Evolutionary conservation across 1,140 invertebrate species (phyloP).

Genomic region (Drosophila cardini): DNA sequence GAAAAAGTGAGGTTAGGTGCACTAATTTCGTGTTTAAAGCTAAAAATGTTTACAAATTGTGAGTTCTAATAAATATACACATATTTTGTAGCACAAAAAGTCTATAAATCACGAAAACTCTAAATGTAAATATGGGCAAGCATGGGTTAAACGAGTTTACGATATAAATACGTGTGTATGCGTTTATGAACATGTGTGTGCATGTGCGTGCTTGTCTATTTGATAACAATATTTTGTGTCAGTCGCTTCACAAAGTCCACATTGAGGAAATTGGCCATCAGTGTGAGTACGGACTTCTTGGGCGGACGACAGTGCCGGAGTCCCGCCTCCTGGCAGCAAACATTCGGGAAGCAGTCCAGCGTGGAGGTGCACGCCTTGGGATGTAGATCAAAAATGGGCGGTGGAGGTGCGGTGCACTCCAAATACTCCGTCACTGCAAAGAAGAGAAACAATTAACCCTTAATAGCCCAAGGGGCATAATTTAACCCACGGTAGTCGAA

Average conservation of each 20-base stretch:
- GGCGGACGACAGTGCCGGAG: conserved; percentile 89
- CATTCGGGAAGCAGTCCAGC: conserved; percentile 90
- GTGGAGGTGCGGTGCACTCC: conserved; percentile 89
- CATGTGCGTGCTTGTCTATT: conserved; percentile 47
- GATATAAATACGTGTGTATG: conserved; percentile 16
- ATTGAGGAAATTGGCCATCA: conserved; percentile 87
- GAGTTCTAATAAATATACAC: conserved; percentile 18
- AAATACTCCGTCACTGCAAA: conserved; percentile 87
- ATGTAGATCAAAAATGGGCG: conserved; percentile 87
- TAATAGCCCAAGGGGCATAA: neutral
- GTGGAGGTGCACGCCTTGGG: conserved; percentile 88
- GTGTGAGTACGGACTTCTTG: conserved; percentile 87
- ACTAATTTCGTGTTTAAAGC: neutral
- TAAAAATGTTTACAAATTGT: neutral
- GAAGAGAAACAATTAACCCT: neutral
- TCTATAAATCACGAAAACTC: conserved; percentile 7
- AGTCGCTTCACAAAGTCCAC: conserved; percentile 80
- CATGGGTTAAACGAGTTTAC: conserved; percentile 14
- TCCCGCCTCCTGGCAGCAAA: conserved; percentile 90
- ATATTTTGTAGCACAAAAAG: no score
- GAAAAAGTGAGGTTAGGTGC: neutral
- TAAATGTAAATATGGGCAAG: conserved; percentile 16
- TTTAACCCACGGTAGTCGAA: conserved; percentile 85
- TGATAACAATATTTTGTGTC: conserved; percentile 83
- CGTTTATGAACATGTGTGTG: conserved; percentile 11